Base-by-base conservation (phyloP, 2,888 invertebrate genomes). In the Liodrosophila aerea region DNA sequence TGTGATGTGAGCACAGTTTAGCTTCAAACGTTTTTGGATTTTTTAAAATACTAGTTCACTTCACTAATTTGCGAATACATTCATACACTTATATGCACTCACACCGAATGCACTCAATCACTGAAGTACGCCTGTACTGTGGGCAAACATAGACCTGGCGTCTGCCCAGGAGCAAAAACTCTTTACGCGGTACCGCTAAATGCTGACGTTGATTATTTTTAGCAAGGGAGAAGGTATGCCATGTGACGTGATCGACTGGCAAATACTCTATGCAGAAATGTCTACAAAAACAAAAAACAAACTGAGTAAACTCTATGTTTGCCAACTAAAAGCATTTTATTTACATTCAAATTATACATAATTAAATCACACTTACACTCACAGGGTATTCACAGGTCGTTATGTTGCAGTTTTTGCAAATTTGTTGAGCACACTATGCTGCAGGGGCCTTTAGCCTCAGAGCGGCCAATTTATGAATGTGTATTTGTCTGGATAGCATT, bases 41-140 rank as follows among this genome's bases (percentile, higher is more conserved):
- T 22, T 22, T 22, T n/a, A n/a, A n/a, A n/a, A n/a, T n/a, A n/a
- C 22, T 22, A 22, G 22, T n/a, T n/a, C n/a, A 22, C 73, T 64
- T 39, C 34, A 62, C 64, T 76, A 73, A 76, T 73, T 68, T 60
- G 51, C 68, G 52, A 53, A 68, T 74, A 77, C 68, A 74, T 67
- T 64, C 44, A 64, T 77, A 53, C 51, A 37, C 49, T 49, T 33
- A 34, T 46, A 29, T 56, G 40, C 27, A 62, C 53, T 56, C 73
- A 46, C 5, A 22, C 39, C 18, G 18, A 46, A 70, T 67, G 57
- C 50, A n/a, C 43, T 40, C 43, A 45, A 44, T 47, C 51, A 34
- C 18, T 53, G 16, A 69, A 59, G 45, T 47, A 43, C 31, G 13
- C 61, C 61, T 30, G 53, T 54, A 72, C 57, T 60, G 51, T 34